Evolutionary conservation across 2,113 vertebrate genomes (phyloP).

Genomic region (Protobothrops flavoviridis): DNA sequence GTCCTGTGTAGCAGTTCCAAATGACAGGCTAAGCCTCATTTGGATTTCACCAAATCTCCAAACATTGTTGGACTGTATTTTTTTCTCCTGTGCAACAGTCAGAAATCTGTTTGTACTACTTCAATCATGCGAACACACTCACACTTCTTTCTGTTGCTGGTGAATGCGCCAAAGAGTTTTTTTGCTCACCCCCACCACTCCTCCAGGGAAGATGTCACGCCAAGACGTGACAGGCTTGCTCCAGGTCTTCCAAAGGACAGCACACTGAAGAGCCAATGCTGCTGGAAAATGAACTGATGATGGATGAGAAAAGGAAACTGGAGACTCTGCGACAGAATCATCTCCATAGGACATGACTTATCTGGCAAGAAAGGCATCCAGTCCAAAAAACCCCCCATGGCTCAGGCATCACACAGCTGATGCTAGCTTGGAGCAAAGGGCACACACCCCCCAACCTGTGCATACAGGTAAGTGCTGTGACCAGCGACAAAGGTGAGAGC

Average conservation of each 20-base stretch:
- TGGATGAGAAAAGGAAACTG: background rate
- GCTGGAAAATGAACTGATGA: background rate
- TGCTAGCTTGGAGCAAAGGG: background rate
- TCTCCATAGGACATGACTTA: slow-evolving; percentile 50
- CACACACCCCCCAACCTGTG: no score
- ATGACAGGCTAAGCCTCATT: background rate
- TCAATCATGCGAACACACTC: background rate
- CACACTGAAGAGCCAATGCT: background rate
- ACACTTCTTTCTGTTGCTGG: no score
- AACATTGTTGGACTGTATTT: background rate
- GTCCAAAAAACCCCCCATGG: slow-evolving; percentile 63
- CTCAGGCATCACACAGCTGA: slow-evolving; percentile 62
- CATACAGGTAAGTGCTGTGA: background rate
- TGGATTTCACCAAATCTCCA: background rate
- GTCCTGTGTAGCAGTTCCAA: background rate
- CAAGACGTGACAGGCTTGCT: background rate
- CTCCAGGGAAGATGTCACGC: background rate
- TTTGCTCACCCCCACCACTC: no score
- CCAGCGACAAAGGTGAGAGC: slow-evolving; percentile 41
- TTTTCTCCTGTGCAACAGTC: no score
- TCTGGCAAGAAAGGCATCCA: slow-evolving; percentile 78
- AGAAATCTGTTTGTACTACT: background rate
- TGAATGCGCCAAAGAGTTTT: no score
- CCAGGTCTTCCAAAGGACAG: background rate
- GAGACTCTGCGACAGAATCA: slow-evolving; percentile 25